A percentile compares a stretch with the other conserved stretches of the same genome.
phyloP scores from a whole-genome alignment of 30 jellyfish, hydroid and myxozoan species.

The Catostylus mosaicus region DNA sequence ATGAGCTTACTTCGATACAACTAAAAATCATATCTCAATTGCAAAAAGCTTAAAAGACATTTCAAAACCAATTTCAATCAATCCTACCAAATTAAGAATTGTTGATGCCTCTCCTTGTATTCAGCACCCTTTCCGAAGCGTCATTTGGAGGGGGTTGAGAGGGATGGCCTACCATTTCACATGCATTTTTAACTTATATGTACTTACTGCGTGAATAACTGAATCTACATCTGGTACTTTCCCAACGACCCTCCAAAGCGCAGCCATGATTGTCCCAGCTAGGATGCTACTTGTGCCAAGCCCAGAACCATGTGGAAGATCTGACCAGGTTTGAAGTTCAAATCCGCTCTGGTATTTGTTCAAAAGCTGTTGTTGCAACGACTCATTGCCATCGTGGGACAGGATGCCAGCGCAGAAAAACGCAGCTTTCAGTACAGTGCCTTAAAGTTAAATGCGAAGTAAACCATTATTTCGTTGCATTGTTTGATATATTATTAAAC shows the following conservation, averaged over 20 bases:
- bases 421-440: slow-evolving; percentile 94
- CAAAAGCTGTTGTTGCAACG: slow-evolving; percentile 63
- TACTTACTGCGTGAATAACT: slow-evolving; percentile 92
- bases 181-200: too few species aligned
- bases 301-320: slow-evolving; percentile 99
- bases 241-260: slow-evolving; percentile 94
- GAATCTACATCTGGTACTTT: slow-evolving; percentile 76
- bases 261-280: slow-evolving; percentile 91
- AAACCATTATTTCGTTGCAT: too few species aligned
- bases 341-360: slow-evolving; percentile 82
- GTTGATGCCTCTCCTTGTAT: too few species aligned
- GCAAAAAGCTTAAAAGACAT: too few species aligned
- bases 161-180: too few species aligned
- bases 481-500: too few species aligned
- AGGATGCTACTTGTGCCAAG: slow-evolving; percentile 96
- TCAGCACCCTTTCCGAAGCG: too few species aligned
- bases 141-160: too few species aligned
- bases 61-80: too few species aligned
- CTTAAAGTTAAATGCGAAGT: slow-evolving; percentile 30
- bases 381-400: slow-evolving; percentile 32
- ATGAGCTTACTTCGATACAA: too few species aligned
- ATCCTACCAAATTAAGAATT: too few species aligned
- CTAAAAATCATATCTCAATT: too few species aligned
- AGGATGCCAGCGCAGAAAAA: slow-evolving; percentile 89
- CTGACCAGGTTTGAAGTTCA: slow-evolving; percentile 94